Percentiles rank a stretch among this genome's conserved stretches.
Conservation (phyloP, 1,140 invertebrate genomes). For the Penaeus indicus region DNA sequence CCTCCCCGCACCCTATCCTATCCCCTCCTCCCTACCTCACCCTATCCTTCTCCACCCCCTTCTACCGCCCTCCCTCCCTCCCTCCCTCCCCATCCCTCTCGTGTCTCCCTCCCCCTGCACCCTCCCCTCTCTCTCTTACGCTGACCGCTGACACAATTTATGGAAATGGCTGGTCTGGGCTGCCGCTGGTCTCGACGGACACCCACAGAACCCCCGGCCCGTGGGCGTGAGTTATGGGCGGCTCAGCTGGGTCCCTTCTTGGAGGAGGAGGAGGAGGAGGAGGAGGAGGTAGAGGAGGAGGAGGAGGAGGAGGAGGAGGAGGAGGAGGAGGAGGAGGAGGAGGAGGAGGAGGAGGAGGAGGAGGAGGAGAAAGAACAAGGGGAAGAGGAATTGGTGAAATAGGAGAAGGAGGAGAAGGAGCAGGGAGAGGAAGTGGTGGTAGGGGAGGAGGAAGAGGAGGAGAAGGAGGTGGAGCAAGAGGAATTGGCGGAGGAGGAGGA, state of each 20-base stretch:
- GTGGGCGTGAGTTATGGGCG: slow-evolving; percentile 55
- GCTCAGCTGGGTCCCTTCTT: slow-evolving; percentile 24
- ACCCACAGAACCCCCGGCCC: slow-evolving; percentile 21
- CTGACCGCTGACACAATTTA: slow-evolving; percentile 66
- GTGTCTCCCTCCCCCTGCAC: slow-evolving; percentile 38
- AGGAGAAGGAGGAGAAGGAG: not conserved
- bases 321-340: not conserved
- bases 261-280: not conserved
- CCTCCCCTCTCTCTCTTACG: slow-evolving; percentile 45
- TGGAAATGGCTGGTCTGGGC: slow-evolving; percentile 63
- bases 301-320: not conserved
- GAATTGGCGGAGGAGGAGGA: not conserved
- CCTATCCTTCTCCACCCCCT: too few species aligned
- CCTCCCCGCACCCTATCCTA: too few species aligned
- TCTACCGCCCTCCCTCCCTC: too few species aligned
- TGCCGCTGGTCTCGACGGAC: slow-evolving; percentile 50
- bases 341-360: not conserved
- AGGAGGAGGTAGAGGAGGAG: not conserved
- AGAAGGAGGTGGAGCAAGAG: not conserved
- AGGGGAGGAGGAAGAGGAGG: not conserved
- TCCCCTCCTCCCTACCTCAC: too few species aligned
- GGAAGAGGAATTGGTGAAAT: not conserved
- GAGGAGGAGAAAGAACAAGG: not conserved
- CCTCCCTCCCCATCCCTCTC: too few species aligned
- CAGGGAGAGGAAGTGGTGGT: not conserved